Base-by-base conservation (phyloP, 2,797 vertebrate genomes). In the Rhodeus uyekii region DNA sequence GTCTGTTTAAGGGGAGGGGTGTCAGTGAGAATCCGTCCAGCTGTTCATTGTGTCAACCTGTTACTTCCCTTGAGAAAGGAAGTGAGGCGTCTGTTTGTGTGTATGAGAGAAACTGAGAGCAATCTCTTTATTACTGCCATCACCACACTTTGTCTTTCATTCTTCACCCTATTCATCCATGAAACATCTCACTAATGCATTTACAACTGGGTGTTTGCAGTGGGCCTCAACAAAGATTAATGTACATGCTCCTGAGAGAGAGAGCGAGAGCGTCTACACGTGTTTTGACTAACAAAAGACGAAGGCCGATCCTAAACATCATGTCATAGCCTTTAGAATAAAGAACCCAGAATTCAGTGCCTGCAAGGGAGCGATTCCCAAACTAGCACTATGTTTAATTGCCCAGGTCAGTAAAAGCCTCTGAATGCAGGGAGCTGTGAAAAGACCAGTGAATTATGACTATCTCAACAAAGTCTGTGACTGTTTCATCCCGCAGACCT, bases 41-140 rank as follows among this genome's bases (percentile, higher is more conserved):
- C 93, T 95, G 93, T 90, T 90, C 88, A 60, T 89, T 87, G 86
- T 85, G 86, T 91, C 90, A 90, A 91, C 91, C 90, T 91, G 90
- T 92, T 91, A 89, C 87, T 85, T 87, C 87, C 85, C 87, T 89
- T 88, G 87, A 88, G 83, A 88, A 84, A 74, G 12, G 81, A 88
- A 89, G 63, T 39, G 27, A 89, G 87, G 83, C 86, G 89, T 38
- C 85, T 87, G 76, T 86, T 64, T 86, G 71, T 13, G 77, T 85
- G 75, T 86, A 83, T 87, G 88, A 90, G 89, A 88, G 86, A 89
- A 91, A 42, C 82, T 87, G 87, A 83, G 72, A 91, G 85, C 19
- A 61, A 90, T 91, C 86, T 92, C 88, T 93, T 91, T 89, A 91
- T 90, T 86, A 85, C 65, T 61, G 84, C 87, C 88, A 87, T 89